These are phyloP conservation scores for Drosophila kanekoi DNA, from an alignment of 2,888 invertebrate species.

Conservation along the genomic window DNA sequence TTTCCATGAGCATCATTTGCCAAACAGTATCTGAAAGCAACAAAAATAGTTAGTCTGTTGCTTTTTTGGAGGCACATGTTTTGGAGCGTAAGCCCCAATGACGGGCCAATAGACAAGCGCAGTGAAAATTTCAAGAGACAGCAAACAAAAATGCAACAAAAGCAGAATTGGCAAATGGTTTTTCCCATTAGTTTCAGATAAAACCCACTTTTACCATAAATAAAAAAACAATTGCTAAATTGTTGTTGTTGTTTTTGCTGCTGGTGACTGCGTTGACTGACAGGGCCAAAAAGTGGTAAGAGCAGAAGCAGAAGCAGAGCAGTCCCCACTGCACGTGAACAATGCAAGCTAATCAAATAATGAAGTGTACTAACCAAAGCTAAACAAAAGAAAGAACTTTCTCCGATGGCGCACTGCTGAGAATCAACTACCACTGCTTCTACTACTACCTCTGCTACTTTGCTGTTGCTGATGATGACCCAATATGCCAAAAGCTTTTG, in stretches of 20 bases:
- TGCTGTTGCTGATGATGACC: conserved; percentile 56
- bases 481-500: conserved; percentile 75
- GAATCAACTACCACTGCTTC: conserved; percentile 19
- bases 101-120: conserved; percentile 21
- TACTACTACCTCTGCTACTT: neutral
- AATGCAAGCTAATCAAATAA: conserved; percentile 80
- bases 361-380: conserved; percentile 65
- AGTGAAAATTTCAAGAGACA: conserved; percentile 25
- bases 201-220: conserved; percentile 71
- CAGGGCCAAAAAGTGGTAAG: conserved; percentile 29
- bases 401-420: conserved; percentile 50
- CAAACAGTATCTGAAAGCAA: conserved; percentile 54
- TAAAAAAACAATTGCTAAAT: conserved; percentile 53
- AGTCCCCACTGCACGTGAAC: conserved; percentile 60
- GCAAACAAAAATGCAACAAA: conserved; percentile 36
- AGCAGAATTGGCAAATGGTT: conserved; percentile 59
- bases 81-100: conserved; percentile 52
- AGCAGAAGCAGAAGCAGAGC: conserved; percentile 29
- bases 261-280: conserved; percentile 50
- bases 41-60: conserved; percentile 19
- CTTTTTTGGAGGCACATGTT: conserved; percentile 26
- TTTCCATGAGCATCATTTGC: conserved; percentile 64
- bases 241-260: conserved; percentile 29
- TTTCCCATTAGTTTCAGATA: conserved; percentile 70
- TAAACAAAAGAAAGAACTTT: conserved; percentile 75